Percentiles rank a stretch among this genome's conserved stretches.
Evolutionary conservation across 2,797 vertebrate genomes (phyloP).

Genomic region (Craterocephalus amniculus): DNA sequence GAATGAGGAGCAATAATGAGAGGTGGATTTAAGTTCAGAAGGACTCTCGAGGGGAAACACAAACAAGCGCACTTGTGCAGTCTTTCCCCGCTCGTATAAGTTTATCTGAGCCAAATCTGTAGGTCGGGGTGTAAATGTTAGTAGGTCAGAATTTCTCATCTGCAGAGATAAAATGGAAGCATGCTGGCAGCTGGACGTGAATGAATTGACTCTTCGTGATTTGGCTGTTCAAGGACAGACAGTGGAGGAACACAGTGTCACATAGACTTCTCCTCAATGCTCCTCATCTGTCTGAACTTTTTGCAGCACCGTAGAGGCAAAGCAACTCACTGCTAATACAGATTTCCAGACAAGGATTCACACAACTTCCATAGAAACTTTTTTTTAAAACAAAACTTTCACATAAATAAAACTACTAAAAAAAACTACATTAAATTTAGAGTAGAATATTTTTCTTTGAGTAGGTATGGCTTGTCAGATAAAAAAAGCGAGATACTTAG

Average conservation of each 20-base stretch:
- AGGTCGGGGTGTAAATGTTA: constrained; percentile 4
- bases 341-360: background rate
- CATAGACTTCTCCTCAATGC: constrained; percentile 12
- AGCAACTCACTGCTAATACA: background rate
- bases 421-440: background rate
- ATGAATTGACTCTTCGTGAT: constrained; percentile 61
- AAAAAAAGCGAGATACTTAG: background rate
- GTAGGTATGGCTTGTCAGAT: background rate
- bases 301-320: background rate
- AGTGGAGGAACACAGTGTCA: constrained; percentile 30
- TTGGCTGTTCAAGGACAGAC: constrained; percentile 30
- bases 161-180: constrained; percentile 28
- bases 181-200: constrained; percentile 54
- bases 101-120: constrained; percentile 22
- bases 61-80: constrained; percentile 9
- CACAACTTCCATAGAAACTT: background rate
- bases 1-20: constrained; percentile 6
- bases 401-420: background rate
- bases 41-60: constrained; percentile 5
- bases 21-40: constrained; percentile 15
- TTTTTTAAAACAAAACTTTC: background rate
- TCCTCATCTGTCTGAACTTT: background rate
- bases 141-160: constrained; percentile 55
- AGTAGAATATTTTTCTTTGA: background rate
- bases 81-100: constrained; percentile 14